A percentile compares a stretch with the other conserved stretches of the same genome.
These are phyloP conservation scores for Parasteatoda lunata DNA, from an alignment of 2,888 invertebrate genomes.

Conservation along the genomic window DNA sequence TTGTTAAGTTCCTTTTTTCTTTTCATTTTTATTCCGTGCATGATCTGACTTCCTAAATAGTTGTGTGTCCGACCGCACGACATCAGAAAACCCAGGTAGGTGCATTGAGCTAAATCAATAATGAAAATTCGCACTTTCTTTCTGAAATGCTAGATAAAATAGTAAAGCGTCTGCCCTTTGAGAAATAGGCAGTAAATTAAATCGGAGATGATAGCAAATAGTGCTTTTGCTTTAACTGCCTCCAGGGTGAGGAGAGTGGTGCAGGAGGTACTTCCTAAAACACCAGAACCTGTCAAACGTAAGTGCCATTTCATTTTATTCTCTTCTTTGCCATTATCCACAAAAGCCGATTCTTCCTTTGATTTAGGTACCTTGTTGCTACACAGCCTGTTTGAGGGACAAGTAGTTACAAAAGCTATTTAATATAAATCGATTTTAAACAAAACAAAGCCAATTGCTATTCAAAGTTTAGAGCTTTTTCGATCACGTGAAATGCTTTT, in stretches of 20 bases:
- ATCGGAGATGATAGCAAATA: constrained; percentile 57
- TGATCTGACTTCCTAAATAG: constrained; percentile 36
- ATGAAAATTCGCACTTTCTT: constrained; percentile 32
- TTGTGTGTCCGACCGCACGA: constrained; percentile 40
- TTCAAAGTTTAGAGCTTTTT: no score
- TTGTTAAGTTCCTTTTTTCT: constrained; percentile 15
- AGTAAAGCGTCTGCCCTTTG: constrained; percentile 8
- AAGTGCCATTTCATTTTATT: constrained; percentile 21
- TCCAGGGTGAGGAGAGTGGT: constrained; percentile 51
- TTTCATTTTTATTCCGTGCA: constrained; percentile 39
- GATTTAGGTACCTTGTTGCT: no score
- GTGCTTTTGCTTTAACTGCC: constrained; percentile 55
- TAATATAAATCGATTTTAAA: no score
- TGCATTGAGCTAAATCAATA: constrained; percentile 61
- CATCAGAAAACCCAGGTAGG: constrained; percentile 16
- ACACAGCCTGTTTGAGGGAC: no score
- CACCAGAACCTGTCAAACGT: constrained; percentile 48
- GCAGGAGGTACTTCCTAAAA: constrained; percentile 38
- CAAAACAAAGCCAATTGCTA: no score
- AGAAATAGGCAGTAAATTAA: constrained; percentile 20
- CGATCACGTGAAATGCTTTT: no score
- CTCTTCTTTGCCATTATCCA: no score
- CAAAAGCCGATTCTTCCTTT: no score
- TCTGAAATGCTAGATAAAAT: constrained; percentile 18
- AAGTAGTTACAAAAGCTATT: no score